phyloP scores from a whole-genome alignment of 2,113 vertebrate genomes.

The Albula goreensis region DNA sequence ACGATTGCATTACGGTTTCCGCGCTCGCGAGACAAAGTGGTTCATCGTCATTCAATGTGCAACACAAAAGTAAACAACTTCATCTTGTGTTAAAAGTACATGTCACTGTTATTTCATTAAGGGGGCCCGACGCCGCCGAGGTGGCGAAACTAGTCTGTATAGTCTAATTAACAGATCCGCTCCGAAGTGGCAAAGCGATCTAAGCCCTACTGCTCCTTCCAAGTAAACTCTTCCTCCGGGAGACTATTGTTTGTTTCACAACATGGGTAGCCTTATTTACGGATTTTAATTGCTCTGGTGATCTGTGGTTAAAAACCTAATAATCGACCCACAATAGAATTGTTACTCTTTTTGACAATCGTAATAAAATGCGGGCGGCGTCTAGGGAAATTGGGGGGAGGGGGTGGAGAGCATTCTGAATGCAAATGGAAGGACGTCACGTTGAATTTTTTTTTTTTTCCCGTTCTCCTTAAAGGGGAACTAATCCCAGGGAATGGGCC shows the following conservation, averaged over 20 bases:
- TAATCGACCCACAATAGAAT: constrained; percentile 80
- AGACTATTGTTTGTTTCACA: constrained; percentile 74
- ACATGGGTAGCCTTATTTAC: constrained; percentile 80
- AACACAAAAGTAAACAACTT: constrained; percentile 74
- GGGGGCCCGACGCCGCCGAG: constrained; percentile 60
- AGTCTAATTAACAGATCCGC: constrained; percentile 71
- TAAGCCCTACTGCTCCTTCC: constrained; percentile 64
- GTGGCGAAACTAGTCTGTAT: constrained; percentile 64
- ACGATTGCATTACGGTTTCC: constrained; percentile 55
- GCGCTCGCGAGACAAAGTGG: constrained; percentile 58
- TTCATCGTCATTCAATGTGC: constrained; percentile 56
- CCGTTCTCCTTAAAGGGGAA: constrained; percentile 53
- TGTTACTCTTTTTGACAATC: constrained; percentile 80
- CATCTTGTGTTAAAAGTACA: constrained; percentile 69
- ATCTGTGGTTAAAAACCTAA: constrained; percentile 78
- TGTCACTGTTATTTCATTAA: constrained; percentile 70
- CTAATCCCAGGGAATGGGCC: constrained; percentile 62
- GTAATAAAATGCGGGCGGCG: constrained; percentile 75
- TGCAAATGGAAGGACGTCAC: constrained; percentile 52
- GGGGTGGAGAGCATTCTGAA: constrained; percentile 46
- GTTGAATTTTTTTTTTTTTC: constrained; percentile 35
- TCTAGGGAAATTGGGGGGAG: constrained; percentile 53
- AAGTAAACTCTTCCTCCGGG: constrained; percentile 72
- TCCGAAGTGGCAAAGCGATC: constrained; percentile 52
- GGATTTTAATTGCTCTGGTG: constrained; percentile 89